Evolutionary conservation across 2,113 vertebrate genomes (phyloP).

Genomic region (Notiomystis cincta): DNA sequence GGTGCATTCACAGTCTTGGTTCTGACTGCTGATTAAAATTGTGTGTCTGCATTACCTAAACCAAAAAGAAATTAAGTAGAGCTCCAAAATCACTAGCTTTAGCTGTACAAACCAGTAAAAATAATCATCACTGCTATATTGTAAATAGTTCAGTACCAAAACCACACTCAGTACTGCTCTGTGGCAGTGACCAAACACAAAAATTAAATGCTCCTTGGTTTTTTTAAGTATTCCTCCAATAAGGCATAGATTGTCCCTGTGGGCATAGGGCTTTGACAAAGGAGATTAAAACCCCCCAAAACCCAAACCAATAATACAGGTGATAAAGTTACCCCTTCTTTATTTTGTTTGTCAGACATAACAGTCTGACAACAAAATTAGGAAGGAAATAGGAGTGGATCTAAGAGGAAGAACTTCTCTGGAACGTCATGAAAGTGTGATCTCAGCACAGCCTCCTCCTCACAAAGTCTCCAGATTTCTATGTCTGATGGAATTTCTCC

Average conservation of each 20-base stretch:
- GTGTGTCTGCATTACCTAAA: not conserved
- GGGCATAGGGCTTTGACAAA: not conserved
- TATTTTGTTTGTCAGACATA: not conserved
- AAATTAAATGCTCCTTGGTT: not conserved
- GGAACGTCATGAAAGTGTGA: not conserved
- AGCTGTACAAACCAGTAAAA: not conserved
- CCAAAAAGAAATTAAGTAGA: not conserved
- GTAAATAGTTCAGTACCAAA: not conserved
- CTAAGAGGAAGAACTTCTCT: not conserved
- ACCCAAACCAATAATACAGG: not conserved
- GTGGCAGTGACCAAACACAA: not conserved
- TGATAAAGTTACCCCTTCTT: not conserved
- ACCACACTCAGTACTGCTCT: not conserved
- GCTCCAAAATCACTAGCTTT: not conserved
- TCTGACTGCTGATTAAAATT: not conserved
- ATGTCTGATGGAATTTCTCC: not conserved
- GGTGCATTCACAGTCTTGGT: not conserved
- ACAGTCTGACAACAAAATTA: not conserved
- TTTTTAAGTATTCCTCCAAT: not conserved
- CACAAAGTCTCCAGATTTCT: not conserved
- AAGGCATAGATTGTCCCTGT: not conserved
- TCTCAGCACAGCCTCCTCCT: not conserved
- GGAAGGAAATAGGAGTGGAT: not conserved
- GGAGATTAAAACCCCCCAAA: not conserved
- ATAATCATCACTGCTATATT: not conserved